These are phyloP conservation scores for Bos javanicus DNA, from an alignment of 2,113 vertebrate genomes.

Conservation along the genomic window DNA sequence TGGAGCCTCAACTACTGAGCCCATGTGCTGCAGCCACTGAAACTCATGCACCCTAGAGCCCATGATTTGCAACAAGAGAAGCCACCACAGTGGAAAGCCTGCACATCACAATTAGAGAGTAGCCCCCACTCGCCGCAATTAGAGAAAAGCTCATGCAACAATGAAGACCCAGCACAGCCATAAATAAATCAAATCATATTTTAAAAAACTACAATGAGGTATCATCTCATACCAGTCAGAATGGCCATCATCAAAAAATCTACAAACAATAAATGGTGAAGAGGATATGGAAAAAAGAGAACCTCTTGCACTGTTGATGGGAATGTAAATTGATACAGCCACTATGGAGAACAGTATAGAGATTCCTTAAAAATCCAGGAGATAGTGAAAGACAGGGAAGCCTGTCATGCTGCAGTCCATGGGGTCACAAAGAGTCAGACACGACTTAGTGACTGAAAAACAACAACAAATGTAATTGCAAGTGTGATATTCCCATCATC, in stretches of 20 bases:
- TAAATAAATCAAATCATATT: neutral
- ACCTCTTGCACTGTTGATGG: neutral
- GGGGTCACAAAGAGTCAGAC: neutral
- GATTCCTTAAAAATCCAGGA: neutral
- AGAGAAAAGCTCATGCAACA: neutral
- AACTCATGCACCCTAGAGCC: neutral
- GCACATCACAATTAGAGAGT: neutral
- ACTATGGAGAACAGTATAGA: neutral
- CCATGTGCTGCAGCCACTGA: neutral
- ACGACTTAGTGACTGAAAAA: neutral
- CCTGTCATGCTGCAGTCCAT: neutral
- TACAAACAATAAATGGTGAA: neutral
- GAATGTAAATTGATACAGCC: neutral
- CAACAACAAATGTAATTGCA: neutral
- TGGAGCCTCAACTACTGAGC: neutral
- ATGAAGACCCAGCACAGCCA: neutral
- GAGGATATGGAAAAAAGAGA: neutral
- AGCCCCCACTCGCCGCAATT: rapidly evolving
- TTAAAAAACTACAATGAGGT: neutral
- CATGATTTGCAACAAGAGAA: neutral
- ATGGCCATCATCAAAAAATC: neutral
- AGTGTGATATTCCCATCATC: neutral
- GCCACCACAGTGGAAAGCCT: neutral
- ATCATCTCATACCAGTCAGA: neutral
- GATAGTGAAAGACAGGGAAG: neutral